A percentile compares a stretch with the other conserved stretches of the same genome.
Conservation (phyloP, 2,797 vertebrate species). For the Falco naumanni region DNA sequence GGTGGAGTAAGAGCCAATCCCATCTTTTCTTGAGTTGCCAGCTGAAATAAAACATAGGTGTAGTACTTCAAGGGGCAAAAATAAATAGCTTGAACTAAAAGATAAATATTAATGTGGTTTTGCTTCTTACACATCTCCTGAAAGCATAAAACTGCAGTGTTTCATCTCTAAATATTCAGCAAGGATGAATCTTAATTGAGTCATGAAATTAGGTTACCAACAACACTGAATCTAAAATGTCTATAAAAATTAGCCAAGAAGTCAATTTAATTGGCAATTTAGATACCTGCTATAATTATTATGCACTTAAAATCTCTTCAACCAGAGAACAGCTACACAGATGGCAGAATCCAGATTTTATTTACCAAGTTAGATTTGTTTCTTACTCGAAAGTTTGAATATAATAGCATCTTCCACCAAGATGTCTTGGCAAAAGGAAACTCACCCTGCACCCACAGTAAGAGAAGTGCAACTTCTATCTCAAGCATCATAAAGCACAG, state of each 20-base stretch:
- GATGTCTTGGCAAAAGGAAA: neutral
- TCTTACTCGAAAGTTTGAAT: neutral
- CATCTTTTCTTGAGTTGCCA: neutral
- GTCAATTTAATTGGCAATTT: conserved; percentile 37
- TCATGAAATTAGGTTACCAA: conserved; percentile 58
- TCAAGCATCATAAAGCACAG: neutral
- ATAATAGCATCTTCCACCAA: neutral
- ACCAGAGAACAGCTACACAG: neutral
- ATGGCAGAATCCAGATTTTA: neutral
- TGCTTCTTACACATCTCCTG: conserved; percentile 26
- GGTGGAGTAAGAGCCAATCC: neutral
- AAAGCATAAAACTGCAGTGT: conserved; percentile 43
- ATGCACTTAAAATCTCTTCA: neutral
- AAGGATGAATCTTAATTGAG: conserved; percentile 41
- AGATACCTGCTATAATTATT: conserved; percentile 31
- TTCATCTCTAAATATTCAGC: conserved; percentile 59
- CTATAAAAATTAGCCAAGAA: conserved; percentile 34
- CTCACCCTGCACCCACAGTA: neutral
- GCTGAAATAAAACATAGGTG: conserved; percentile 6
- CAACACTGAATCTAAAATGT: neutral
- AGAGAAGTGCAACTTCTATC: neutral
- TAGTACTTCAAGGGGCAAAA: conserved; percentile 50
- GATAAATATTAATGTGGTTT: conserved; percentile 60
- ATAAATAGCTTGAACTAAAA: conserved; percentile 50
- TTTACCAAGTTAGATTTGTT: neutral